Evolutionary conservation across 2,113 vertebrate species (phyloP), one percentile per base, ranked within the genome.

Genomic region (Hyla sarda): DNA sequence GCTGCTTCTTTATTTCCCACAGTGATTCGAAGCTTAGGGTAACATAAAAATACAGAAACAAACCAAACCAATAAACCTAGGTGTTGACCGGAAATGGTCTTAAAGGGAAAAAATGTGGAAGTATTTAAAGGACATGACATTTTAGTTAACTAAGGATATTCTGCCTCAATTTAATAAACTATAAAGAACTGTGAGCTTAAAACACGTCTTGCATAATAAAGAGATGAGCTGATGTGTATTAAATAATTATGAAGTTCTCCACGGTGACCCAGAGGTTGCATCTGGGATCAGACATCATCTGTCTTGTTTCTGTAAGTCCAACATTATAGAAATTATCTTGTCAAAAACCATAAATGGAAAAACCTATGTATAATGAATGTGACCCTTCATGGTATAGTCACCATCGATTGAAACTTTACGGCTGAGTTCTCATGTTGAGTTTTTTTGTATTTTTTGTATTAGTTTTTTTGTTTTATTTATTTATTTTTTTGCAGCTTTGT

Each of bases 1-100:
- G 8, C 34, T 84, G 41, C 21, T 60, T 34, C 45, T 67, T 69
- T 69, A 30, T 52, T 79, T 79, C 75, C 83, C 60, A 72, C 62
- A 80, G 48, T 54, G 25, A 86, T 72, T 34, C 48, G n/a, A 50
- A 56, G 75, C 75, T 86, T n/a, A 5, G 23, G 21, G 62, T 32
- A 72, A 71, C 80, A 80, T 80, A 58, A 41, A 41, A 52, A 58
- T 56, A 58, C 28, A 5, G 37, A 32, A 41, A 58, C 37, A 37
- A 45, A 80, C 6, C 41, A 62, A 58, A 41, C 37, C 21, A 62
- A 62, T 16, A 80, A 45, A 62, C 8, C 58, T 54, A 32, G 25
- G 25, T 65, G 12, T 69, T 34, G 16, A 69, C 30, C 8, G 6
- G 30, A 71, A 71, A 71, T 21, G 19, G 17, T 37, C 32, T 71